Percentiles rank a stretch among this genome's conserved stretches.
phyloP scores from a whole-genome alignment of 23 tunicate genomes.

The Ascidia mentula region DNA sequence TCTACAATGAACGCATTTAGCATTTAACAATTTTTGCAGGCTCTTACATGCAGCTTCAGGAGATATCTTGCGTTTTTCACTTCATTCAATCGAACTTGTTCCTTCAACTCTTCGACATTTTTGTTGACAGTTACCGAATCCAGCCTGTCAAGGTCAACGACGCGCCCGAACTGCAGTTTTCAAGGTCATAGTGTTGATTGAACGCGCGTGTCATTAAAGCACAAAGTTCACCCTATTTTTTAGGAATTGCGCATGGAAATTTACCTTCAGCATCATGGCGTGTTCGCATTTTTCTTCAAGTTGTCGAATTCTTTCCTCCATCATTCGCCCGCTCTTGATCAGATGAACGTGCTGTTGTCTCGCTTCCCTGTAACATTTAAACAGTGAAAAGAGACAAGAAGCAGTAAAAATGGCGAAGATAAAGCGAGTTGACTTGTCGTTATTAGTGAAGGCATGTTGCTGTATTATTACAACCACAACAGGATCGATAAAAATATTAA shows the following conservation, averaged over 20 bases:
- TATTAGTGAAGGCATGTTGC: too few relatives aligned
- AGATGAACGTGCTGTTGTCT: conserved; percentile 86
- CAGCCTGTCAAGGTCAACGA: conserved; percentile 87
- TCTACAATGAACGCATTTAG: too few relatives aligned
- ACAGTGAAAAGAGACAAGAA: too few relatives aligned
- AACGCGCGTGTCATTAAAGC: background rate
- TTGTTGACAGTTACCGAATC: conserved; percentile 76
- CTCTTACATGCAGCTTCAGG: conserved; percentile 42
- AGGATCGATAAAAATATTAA: background rate
- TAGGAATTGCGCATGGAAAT: background rate
- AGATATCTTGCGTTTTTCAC: conserved; percentile 60
- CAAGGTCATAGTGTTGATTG: background rate
- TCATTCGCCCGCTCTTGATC: conserved; percentile 85
- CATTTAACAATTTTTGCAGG: too few relatives aligned
- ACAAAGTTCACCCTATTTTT: background rate
- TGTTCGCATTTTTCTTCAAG: conserved; percentile 95
- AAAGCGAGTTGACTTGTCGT: too few relatives aligned
- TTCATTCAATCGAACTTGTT: conserved; percentile 56
- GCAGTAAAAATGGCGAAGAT: too few relatives aligned
- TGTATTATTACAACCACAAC: too few relatives aligned
- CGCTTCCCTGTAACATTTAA: conserved; percentile 60
- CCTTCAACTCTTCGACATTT: conserved; percentile 77
- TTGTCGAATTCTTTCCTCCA: conserved; percentile 71
- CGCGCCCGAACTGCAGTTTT: conserved; percentile 81
- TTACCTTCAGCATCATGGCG: conserved; percentile 96